Evolutionary conservation across 2,888 invertebrate genomes (phyloP).

Genomic region (Xanthorhoe spadicearia): DNA sequence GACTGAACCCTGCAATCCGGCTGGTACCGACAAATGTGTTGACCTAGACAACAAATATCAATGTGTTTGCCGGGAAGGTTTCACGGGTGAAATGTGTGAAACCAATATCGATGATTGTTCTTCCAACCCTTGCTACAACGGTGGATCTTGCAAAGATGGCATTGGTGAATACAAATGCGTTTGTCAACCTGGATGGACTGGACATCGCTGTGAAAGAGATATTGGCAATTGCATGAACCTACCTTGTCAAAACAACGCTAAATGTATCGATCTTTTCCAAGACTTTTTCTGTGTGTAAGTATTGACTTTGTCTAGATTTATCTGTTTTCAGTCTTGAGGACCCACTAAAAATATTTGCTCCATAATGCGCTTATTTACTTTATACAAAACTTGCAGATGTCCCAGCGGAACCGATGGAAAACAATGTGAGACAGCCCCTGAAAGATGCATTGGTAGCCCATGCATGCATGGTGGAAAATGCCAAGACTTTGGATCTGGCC

Average conservation of each 20-base stretch:
- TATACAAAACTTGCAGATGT: constrained; percentile 83
- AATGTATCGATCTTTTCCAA: constrained; percentile 95
- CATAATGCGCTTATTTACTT: not conserved
- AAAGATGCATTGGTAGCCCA: constrained; percentile 95
- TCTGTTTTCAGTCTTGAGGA: no score
- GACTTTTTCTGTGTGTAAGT: constrained; percentile 95
- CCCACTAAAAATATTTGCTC: no score
- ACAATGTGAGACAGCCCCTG: constrained; percentile 98
- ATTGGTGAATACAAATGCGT: constrained; percentile 92
- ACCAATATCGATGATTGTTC: constrained; percentile 94
- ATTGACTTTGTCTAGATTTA: constrained; percentile 26
- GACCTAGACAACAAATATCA: constrained; percentile 94
- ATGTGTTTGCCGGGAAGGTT: constrained; percentile 96
- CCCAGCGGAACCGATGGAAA: constrained; percentile 98
- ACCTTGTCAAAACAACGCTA: constrained; percentile 97
- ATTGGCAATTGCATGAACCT: constrained; percentile 93
- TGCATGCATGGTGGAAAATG: constrained; percentile 98
- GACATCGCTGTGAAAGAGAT: constrained; percentile 93
- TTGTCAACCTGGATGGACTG: constrained; percentile 94
- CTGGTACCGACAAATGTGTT: constrained; percentile 95
- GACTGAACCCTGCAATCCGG: constrained; percentile 94
- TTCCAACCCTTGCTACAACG: constrained; percentile 93
- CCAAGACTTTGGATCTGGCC: constrained; percentile 97
- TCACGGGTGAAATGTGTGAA: constrained; percentile 93
- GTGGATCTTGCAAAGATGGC: constrained; percentile 94